Evolutionary conservation across 2,888 invertebrate genomes (phyloP).

Genomic region (Notodonta ziczac): DNA sequence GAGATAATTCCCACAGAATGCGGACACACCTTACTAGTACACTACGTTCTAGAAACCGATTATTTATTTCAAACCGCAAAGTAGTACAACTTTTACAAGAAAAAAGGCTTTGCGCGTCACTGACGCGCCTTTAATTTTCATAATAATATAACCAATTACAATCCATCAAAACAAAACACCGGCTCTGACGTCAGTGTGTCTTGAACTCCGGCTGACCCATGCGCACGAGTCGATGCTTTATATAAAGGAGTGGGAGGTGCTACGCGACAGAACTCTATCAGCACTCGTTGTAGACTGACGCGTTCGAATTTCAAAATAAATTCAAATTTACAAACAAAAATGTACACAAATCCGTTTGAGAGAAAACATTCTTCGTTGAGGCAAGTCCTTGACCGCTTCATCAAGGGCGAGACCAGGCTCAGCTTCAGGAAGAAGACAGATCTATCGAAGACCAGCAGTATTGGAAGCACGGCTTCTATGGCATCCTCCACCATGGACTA

Average conservation of each 20-base stretch:
- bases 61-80: slow-evolving; percentile 10
- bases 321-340: slow-evolving; percentile 50
- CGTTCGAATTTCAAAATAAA: slow-evolving; percentile 31
- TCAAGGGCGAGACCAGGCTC: slow-evolving; percentile 74
- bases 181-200: slow-evolving; percentile 47
- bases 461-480: slow-evolving; percentile 63
- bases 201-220: slow-evolving; percentile 57
- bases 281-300: slow-evolving; percentile 52
- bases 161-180: slow-evolving; percentile 45
- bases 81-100: slow-evolving; percentile 18
- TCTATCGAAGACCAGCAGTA: slow-evolving; percentile 50
- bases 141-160: slow-evolving; percentile 33
- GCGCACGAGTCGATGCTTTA: slow-evolving; percentile 52
- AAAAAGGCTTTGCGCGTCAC: slow-evolving; percentile 25
- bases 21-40: neutral
- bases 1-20: neutral
- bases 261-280: slow-evolving; percentile 40
- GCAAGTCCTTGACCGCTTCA: slow-evolving; percentile 86
- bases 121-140: slow-evolving; percentile 28
- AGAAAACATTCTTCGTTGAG: slow-evolving; percentile 88
- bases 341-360: slow-evolving; percentile 89
- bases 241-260: slow-evolving; percentile 55
- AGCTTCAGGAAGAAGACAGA: slow-evolving; percentile 69
- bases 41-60: slow-evolving; percentile 11
- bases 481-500: slow-evolving; percentile 59